phyloP scores from a whole-genome alignment of 2,888 invertebrate species.

The Drosophila parthenogenetica region DNA sequence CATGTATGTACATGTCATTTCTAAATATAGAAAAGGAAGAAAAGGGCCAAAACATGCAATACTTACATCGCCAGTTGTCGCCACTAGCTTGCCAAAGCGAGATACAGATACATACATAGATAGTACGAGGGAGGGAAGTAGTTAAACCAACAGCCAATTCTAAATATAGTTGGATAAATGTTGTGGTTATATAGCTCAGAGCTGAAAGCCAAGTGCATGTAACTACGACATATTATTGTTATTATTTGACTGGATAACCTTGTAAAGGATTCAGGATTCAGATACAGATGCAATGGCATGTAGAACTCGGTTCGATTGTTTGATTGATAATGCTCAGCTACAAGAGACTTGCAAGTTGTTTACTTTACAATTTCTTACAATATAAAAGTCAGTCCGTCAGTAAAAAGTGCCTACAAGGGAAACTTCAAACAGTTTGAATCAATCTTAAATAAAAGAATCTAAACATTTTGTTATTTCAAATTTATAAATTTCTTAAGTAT shows the following conservation, averaged over 20 bases:
- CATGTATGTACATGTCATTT: conserved; percentile 56
- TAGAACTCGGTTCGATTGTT: conserved; percentile 28
- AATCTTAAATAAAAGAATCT: too few species aligned
- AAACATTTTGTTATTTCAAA: too few species aligned
- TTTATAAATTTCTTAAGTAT: background rate
- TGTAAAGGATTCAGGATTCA: conserved; percentile 35
- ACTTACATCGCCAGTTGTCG: conserved; percentile 54
- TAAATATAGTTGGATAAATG: conserved; percentile 46
- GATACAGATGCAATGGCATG: conserved; percentile 1
- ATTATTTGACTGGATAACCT: conserved; percentile 52
- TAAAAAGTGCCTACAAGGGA: background rate
- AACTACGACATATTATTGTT: conserved; percentile 26
- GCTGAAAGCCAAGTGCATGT: conserved; percentile 32
- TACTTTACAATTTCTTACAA: conserved; percentile 1
- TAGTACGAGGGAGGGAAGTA: conserved; percentile 6
- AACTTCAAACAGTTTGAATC: too few species aligned
- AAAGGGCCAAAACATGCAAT: conserved; percentile 68
- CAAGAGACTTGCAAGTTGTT: conserved; percentile 10
- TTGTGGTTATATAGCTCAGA: conserved; percentile 16
- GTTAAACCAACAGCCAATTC: conserved; percentile 44
- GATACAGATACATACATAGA: conserved; percentile 2
- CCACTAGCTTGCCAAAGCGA: conserved; percentile 32
- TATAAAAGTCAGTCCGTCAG: background rate
- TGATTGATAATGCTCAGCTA: conserved; percentile 38
- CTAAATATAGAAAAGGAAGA: conserved; percentile 69